A percentile compares a stretch with the other conserved stretches of the same genome.
phyloP scores from a whole-genome alignment of 1,140 invertebrate genomes.

The Penaeus japonicus region DNA sequence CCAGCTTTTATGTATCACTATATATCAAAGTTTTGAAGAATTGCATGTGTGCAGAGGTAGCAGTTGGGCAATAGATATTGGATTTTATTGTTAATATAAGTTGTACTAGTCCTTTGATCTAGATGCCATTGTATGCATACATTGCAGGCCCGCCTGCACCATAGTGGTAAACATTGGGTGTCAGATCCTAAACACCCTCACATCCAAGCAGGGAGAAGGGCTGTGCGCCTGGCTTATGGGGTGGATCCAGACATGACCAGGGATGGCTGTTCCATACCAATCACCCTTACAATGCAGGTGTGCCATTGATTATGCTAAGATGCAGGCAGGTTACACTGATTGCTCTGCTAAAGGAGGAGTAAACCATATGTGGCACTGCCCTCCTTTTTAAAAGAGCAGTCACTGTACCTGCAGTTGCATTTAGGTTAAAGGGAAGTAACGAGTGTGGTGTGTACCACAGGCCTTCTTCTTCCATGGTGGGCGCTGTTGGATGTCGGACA shows the following conservation, averaged over 20 bases:
- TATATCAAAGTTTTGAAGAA: no score
- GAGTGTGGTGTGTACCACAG: slow-evolving; percentile 62
- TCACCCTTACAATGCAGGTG: slow-evolving; percentile 82
- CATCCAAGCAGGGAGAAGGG: slow-evolving; percentile 86
- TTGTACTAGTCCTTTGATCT: no score
- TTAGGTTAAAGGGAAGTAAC: background rate
- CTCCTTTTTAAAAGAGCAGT: background rate
- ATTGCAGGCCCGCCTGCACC: slow-evolving; percentile 70
- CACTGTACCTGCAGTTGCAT: background rate
- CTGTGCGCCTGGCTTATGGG: slow-evolving; percentile 88
- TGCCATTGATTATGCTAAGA: background rate
- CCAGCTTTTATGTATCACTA: no score
- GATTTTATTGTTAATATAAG: no score
- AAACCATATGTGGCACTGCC: no score
- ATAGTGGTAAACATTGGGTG: slow-evolving; percentile 89
- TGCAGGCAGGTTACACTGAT: no score
- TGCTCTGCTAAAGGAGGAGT: no score
- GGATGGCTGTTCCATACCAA: slow-evolving; percentile 96
- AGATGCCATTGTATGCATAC: background rate
- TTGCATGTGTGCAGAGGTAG: no score
- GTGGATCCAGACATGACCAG: slow-evolving; percentile 93
- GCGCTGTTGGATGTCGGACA: slow-evolving; percentile 90
- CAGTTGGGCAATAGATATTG: no score
- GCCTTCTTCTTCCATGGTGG: slow-evolving; percentile 78
- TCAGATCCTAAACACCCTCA: slow-evolving; percentile 92